Base-by-base conservation (phyloP, 35 echinoderm and acorn worm species). In the Heliocidaris tuberculata region DNA sequence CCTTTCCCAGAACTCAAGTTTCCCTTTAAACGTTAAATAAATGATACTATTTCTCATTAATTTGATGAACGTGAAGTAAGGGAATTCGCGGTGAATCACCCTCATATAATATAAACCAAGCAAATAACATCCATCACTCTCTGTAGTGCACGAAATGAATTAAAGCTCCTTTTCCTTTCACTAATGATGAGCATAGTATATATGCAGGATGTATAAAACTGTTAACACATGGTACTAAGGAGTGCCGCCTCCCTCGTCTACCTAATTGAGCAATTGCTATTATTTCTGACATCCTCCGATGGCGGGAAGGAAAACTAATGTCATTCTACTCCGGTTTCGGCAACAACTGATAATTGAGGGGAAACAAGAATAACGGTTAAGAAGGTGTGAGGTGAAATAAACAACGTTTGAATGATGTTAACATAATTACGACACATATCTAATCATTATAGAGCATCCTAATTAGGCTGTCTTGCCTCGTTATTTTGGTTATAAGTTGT, bases 261-360 rank as follows among this genome's bases (percentile, higher is more conserved):
- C 27, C 15, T 78, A 78, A 78, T 78, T 78, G 65, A n/a, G 65
- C 65, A 78, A 78, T 78, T 78, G 65, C 65, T 78, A 78, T 78
- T 78, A 78, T 78, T 78, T 78, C 4, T 78, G 65, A 78, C 65
- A 78, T 78, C 65, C 65, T 78, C 65, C 27, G 21, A n/a, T 78
- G 27, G 65, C 65, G 65, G 65, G 65, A 78, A 78, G 65, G 52
- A 78, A n/a, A 78, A 24, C 21, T 78, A 78, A 78, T 78, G 65
- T 78, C 65, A 78, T 78, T 78, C 27, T 6, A 27, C 27, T 27
- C 27, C 65, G 65, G 65, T 78, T 78, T 78, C 65, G 27, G 19
- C 19, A 8, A 1, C 65, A 2, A 78, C n/a, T n/a, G n/a, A 2
- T 78, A 78, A 27, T 27, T n/a, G 65, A 78, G 19, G 27, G 27